phyloP scores from a whole-genome alignment of 2,888 invertebrate genomes.

The Eugnorisma glareosa region DNA sequence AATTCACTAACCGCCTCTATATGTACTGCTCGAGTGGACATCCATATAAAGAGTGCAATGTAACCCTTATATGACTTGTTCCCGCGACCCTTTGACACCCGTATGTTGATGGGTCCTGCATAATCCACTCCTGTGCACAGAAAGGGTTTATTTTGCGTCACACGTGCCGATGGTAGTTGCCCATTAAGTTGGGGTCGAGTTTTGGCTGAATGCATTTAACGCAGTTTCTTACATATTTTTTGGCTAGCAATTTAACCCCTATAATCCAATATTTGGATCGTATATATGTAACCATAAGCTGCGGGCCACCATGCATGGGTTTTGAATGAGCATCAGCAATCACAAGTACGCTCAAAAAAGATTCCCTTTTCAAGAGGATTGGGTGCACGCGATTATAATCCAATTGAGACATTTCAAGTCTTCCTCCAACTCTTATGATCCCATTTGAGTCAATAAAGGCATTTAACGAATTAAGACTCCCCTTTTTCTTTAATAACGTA shows the following conservation, averaged over 20 bases:
- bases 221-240: neutral
- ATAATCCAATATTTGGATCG: neutral
- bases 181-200: neutral
- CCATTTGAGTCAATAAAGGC: neutral
- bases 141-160: neutral
- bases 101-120: neutral
- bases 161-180: neutral
- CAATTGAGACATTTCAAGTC: neutral
- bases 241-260: neutral
- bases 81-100: slow-evolving; percentile 1
- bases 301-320: slow-evolving; percentile 6
- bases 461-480: neutral
- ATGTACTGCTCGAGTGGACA: neutral
- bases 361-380: neutral
- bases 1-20: neutral
- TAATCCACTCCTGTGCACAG: neutral
- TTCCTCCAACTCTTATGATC: neutral
- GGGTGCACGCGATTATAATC: neutral
- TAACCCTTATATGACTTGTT: neutral
- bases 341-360: neutral
- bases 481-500: neutral
- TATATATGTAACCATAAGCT: neutral
- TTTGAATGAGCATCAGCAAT: slow-evolving; percentile 1
- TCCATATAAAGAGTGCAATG: neutral
- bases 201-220: neutral